Conservation (phyloP, 1,140 invertebrate species). For the Cydia splendana region DNA sequence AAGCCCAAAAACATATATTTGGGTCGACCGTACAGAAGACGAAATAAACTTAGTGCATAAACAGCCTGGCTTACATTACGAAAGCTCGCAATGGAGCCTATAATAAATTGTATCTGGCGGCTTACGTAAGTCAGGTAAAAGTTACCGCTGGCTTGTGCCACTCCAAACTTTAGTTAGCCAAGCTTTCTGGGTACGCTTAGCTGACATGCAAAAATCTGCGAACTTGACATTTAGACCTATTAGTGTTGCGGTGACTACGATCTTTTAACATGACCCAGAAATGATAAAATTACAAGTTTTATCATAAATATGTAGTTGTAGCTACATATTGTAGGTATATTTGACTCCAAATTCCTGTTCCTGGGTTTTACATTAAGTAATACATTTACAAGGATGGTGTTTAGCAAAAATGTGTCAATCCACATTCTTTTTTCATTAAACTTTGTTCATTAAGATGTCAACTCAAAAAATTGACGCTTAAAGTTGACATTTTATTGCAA, state of each 20-base stretch:
- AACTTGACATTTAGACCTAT: constrained; percentile 3
- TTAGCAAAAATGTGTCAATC: no score
- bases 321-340: no score
- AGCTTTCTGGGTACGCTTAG: not conserved
- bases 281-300: not conserved
- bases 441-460: no score
- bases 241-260: not conserved
- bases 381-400: no score
- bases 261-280: not conserved
- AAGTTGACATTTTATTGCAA: no score
- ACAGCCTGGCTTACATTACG: constrained; percentile 66
- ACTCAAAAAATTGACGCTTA: no score
- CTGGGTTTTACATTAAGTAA: not conserved
- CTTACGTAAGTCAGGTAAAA: constrained; percentile 75
- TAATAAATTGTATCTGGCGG: constrained; percentile 71
- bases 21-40: constrained; percentile 1
- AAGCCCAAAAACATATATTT: not conserved
- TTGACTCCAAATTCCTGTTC: no score
- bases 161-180: constrained; percentile 57
- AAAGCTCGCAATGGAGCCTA: constrained; percentile 68
- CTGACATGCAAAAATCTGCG: not conserved
- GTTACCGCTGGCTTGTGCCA: constrained; percentile 62
- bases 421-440: no score
- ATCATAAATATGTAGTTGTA: no score
- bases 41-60: constrained; percentile 45